phyloP scores from a whole-genome alignment of 1,140 invertebrate genomes.

The Drosophila repleta region DNA sequence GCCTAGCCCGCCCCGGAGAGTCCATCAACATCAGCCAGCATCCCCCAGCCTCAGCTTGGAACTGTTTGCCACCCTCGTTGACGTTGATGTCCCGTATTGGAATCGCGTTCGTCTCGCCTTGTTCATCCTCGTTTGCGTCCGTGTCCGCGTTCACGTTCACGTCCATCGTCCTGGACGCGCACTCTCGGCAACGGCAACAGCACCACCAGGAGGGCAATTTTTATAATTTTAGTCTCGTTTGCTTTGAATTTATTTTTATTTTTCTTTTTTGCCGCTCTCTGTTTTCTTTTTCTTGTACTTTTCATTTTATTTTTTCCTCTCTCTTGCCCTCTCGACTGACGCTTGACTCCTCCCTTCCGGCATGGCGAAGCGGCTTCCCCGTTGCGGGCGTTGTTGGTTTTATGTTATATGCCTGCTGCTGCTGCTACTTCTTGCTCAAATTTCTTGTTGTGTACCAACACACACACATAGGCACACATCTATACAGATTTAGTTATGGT shows the following conservation, averaged over 20 bases:
- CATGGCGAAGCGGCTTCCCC: slow-evolving; percentile 23
- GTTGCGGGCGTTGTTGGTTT: slow-evolving; percentile 57
- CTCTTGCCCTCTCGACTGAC: slow-evolving; percentile 39
- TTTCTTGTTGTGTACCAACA: slow-evolving; percentile 55
- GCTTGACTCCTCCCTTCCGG: slow-evolving; percentile 69
- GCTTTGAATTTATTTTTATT: slow-evolving; percentile 81
- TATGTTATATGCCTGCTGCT: slow-evolving; percentile 34
- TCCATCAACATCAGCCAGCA: slow-evolving; percentile 50
- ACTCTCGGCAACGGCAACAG: slow-evolving; percentile 54
- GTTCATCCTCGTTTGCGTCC: slow-evolving; percentile 13
- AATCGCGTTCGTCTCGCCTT: slow-evolving; percentile 75
- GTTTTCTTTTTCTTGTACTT: slow-evolving; percentile 26
- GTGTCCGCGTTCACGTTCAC: slow-evolving; percentile 3
- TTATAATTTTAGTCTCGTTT: slow-evolving; percentile 84
- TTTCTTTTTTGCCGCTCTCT: slow-evolving; percentile 52
- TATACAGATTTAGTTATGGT: slow-evolving; percentile 68
- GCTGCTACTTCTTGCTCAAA: slow-evolving; percentile 57
- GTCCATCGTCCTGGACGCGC: slow-evolving; percentile 38
- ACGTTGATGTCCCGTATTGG: slow-evolving; percentile 83
- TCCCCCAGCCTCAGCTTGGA: slow-evolving; percentile 19
- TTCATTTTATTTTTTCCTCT: slow-evolving; percentile 15
- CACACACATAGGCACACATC: slow-evolving; percentile 23
- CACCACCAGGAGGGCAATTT: slow-evolving; percentile 82
- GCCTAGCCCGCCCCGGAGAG: slow-evolving; percentile 3
- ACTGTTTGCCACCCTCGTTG: slow-evolving; percentile 65